A percentile compares a stretch with the other conserved stretches of the same genome.
These are phyloP conservation scores for Dryobotodes eremita DNA, from an alignment of 2,888 invertebrate genomes.

Conservation along the genomic window DNA sequence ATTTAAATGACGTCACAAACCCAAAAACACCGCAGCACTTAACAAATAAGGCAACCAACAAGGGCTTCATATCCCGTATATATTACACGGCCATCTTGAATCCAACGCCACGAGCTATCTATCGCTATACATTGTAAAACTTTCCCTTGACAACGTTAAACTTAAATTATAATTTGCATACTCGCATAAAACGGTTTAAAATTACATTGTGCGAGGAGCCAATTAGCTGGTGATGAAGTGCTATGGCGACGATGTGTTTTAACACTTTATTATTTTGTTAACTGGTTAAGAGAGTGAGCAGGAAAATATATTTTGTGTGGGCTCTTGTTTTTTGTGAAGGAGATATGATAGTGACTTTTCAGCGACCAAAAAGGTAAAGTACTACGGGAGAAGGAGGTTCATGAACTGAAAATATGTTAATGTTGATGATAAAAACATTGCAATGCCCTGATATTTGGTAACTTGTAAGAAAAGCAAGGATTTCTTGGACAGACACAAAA, in stretches of 20 bases:
- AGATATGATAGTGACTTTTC: neutral
- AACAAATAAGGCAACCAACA: conserved; percentile 12
- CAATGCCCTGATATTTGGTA: neutral
- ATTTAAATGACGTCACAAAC: neutral
- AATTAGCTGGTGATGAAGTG: conserved; percentile 49
- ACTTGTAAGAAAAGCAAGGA: neutral
- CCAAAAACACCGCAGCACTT: conserved; percentile 2
- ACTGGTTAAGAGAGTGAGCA: neutral
- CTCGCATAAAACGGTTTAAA: conserved; percentile 62
- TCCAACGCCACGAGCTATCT: conserved; percentile 41
- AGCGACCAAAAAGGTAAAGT: neutral
- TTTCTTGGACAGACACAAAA: neutral
- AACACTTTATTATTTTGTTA: conserved; percentile 53
- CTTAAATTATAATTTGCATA: conserved; percentile 67
- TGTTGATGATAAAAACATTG: neutral
- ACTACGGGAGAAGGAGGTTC: neutral
- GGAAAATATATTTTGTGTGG: neutral
- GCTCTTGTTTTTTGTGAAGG: neutral
- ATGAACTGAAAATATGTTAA: neutral
- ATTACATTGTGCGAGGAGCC: conserved; percentile 54
- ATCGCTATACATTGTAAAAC: conserved; percentile 32
- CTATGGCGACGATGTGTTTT: conserved; percentile 28
- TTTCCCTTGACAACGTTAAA: conserved; percentile 58
- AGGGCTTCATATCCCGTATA: neutral
- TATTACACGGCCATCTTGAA: conserved; percentile 39